Conservation (phyloP, 2,113 vertebrate species). For the Crotalus tigris region DNA sequence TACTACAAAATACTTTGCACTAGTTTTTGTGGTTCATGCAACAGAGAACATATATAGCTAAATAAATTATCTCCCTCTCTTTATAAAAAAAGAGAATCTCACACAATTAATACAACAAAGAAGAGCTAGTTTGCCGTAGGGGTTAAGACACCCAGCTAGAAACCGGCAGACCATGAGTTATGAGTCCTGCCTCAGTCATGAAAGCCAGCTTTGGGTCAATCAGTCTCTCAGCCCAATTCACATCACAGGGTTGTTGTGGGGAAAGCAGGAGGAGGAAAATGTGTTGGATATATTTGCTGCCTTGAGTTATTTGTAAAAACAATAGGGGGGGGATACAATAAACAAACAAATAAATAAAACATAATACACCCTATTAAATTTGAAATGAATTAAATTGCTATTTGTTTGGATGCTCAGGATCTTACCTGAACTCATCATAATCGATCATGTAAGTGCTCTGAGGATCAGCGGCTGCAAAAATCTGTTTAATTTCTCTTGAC, state of each 20-base stretch:
- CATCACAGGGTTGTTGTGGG: too few relatives aligned
- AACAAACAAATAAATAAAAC: not conserved
- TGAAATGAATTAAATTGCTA: not conserved
- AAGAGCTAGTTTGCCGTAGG: too few relatives aligned
- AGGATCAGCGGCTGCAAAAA: constrained; percentile 71
- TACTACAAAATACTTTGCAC: not conserved
- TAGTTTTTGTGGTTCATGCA: not conserved
- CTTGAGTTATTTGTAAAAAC: too few relatives aligned
- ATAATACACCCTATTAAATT: not conserved
- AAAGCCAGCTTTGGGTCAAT: not conserved
- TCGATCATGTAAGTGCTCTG: constrained; percentile 65
- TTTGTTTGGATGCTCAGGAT: not conserved
- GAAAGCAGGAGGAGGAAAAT: too few relatives aligned
- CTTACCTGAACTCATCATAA: constrained; percentile 84
- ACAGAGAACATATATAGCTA: not conserved
- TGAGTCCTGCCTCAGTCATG: not conserved
- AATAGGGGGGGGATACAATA: too few relatives aligned
- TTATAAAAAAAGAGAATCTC: not conserved
- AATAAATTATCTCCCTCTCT: not conserved
- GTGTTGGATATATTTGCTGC: too few relatives aligned
- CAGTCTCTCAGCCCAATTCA: not conserved
- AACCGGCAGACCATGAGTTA: not conserved
- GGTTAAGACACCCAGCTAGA: not conserved
- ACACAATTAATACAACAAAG: not conserved
- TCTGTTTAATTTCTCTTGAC: constrained; percentile 74